Percentiles rank a stretch among this genome's conserved stretches.
phyloP scores from a whole-genome alignment of 2,797 vertebrate genomes.

The Helostoma temminkii region DNA sequence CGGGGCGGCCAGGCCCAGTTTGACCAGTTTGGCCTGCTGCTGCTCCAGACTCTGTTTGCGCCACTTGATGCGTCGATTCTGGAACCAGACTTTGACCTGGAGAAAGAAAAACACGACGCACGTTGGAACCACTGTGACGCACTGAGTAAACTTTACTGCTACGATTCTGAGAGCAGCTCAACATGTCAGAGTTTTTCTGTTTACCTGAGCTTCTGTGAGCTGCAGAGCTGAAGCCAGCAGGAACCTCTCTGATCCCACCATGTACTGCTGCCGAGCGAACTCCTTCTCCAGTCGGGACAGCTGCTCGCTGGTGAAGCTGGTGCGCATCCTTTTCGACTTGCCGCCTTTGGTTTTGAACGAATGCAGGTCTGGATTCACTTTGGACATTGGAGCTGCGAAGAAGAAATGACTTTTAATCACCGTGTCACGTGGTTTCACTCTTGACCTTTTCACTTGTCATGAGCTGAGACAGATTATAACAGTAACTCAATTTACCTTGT shows the following conservation, averaged over 20 bases:
- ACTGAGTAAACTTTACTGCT: too few species aligned
- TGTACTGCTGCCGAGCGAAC: conserved; percentile 89
- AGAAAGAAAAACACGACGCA: background rate
- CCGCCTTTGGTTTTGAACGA: conserved; percentile 80
- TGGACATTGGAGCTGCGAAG: conserved; percentile 73
- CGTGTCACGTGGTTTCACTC: background rate
- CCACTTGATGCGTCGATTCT: conserved; percentile 90
- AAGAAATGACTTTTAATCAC: conserved; percentile 1
- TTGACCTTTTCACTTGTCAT: background rate
- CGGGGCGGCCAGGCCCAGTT: conserved; percentile 79
- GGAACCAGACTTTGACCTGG: conserved; percentile 91
- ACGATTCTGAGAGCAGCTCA: background rate
- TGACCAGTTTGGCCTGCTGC: conserved; percentile 88
- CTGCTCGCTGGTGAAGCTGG: conserved; percentile 90
- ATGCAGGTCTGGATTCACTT: conserved; percentile 69
- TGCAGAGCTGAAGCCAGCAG: conserved; percentile 86
- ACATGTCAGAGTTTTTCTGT: background rate
- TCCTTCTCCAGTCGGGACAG: conserved; percentile 89
- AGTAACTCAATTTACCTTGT: conserved; percentile 78
- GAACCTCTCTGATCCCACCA: conserved; percentile 89
- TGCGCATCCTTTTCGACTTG: conserved; percentile 88
- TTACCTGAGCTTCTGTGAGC: conserved; percentile 88
- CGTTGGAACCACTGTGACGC: background rate
- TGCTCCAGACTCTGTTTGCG: conserved; percentile 91
- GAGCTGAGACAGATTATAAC: background rate